Base-by-base conservation (phyloP, 1,140 invertebrate genomes). In the Pseudomyrmex sp. region DNA sequence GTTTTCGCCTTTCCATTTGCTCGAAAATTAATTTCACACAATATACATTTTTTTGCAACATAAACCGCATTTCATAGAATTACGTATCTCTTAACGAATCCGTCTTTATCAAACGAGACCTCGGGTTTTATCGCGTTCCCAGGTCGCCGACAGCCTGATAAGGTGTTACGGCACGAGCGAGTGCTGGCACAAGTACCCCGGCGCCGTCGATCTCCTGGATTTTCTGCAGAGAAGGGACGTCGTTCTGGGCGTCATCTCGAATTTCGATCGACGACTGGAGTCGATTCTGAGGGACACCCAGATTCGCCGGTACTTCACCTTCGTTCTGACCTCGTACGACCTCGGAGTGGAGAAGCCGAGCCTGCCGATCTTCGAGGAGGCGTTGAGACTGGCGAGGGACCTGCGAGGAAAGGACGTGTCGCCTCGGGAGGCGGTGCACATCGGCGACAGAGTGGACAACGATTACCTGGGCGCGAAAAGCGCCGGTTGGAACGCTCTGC, bases 251-350 rank as follows among this genome's bases (percentile, higher is more conserved):
- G 96, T 98, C 0, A 96, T 99, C 85, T 98, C 98, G 13, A 99
- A 99, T 94, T 98, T 97, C 95, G 98, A 99, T 94, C 96, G 97
- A 63, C 95, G 98, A 73, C 93, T 99, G 0, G 94, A 96, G 68
- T 93, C 94, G 2, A 95, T 98, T 75, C 93, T 99, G 35, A 73
- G 91, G 2, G 96, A 96, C 83, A 94, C 96, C 12, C 95, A 95
- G 35, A 92, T 98, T 5, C 90, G 94, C 61, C 91, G 96, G 44
- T 96, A 96, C 90, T 98, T 98, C 94, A 95, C 97, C 86, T 98
- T 98, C 94, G 94, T 98, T 62, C 77, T 98, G 18, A 96, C 96
- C 2, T 98, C 98, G 0, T 97, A 98, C 88, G 95, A 96, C 54
- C 94, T 95, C 63, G 96, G 96, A n/a, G 93, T 94, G 63, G 96